Percentiles rank a stretch among this genome's conserved stretches.
These are phyloP conservation scores for Scartelaos histophorus DNA, from an alignment of 2,113 vertebrate genomes.

Conservation along the genomic window DNA sequence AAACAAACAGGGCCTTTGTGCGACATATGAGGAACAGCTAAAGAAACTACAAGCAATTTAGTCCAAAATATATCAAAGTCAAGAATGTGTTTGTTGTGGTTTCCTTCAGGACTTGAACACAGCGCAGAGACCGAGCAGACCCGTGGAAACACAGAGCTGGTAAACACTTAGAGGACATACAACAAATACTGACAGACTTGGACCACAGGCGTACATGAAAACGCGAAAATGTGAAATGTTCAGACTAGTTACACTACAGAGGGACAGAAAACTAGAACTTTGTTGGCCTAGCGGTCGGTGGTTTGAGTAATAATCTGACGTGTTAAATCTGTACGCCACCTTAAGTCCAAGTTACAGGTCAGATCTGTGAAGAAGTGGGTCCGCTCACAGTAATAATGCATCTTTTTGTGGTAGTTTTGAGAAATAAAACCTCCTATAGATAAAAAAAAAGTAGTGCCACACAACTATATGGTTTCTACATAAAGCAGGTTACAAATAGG, in stretches of 20 bases:
- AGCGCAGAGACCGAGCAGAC: background rate
- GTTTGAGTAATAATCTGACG: background rate
- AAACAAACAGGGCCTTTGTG: background rate
- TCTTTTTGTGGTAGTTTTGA: too few species aligned
- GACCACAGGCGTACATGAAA: background rate
- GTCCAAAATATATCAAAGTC: slow-evolving; percentile 7
- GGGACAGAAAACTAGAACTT: background rate
- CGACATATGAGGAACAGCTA: background rate
- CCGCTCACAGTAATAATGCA: too few species aligned
- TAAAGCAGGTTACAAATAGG: too few species aligned
- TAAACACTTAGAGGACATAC: background rate
- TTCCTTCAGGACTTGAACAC: slow-evolving; percentile 1
- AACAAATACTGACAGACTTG: background rate
- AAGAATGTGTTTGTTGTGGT: background rate
- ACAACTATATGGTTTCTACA: too few species aligned
- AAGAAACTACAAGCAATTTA: slow-evolving; percentile 1
- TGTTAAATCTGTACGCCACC: too few species aligned
- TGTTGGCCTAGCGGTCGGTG: too few species aligned
- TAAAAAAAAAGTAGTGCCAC: too few species aligned
- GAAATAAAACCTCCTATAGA: too few species aligned
- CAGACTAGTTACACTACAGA: background rate
- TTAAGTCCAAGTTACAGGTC: too few species aligned
- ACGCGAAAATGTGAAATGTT: background rate
- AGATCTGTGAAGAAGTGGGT: too few species aligned
- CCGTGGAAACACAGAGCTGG: background rate